These are phyloP conservation scores for Minunthozetes semirufus DNA, from an alignment of 2,888 invertebrate species.

Conservation along the genomic window DNA sequence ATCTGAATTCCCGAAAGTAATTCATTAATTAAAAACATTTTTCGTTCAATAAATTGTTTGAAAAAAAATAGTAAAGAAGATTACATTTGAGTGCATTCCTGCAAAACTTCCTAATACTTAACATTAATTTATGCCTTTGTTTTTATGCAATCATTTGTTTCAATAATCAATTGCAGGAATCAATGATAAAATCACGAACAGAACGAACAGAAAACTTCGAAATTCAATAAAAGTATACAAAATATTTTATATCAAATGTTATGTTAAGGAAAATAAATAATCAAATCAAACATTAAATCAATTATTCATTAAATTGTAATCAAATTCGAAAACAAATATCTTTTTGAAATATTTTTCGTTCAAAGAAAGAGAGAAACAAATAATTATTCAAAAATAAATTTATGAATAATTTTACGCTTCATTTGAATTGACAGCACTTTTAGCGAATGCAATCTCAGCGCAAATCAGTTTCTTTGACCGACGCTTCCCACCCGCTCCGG, in stretches of 20 bases:
- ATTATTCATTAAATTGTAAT: neutral
- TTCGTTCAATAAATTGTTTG: neutral
- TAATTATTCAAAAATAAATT: neutral
- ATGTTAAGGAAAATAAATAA: neutral
- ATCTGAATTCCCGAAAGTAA: too few relatives aligned
- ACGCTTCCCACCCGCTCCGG: slow-evolving; percentile 7
- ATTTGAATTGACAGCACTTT: neutral
- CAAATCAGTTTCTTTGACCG: slow-evolving; percentile 14
- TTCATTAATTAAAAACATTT: neutral
- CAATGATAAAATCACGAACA: neutral
- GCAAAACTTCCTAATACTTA: neutral
- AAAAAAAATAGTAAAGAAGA: neutral
- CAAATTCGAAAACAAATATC: neutral
- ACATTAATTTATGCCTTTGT: neutral
- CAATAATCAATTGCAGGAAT: neutral
- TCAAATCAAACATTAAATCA: neutral
- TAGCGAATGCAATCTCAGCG: neutral
- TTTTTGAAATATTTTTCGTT: neutral
- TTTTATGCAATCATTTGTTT: neutral
- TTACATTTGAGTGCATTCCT: neutral
- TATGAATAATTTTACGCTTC: neutral
- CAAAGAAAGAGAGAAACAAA: neutral
- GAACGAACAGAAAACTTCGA: neutral
- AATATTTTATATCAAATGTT: neutral
- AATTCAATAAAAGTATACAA: neutral